A percentile compares a stretch with the other conserved stretches of the same genome.
These are phyloP conservation scores for Agonopterix alstromeriana DNA, from an alignment of 2,888 invertebrate genomes.

Conservation along the genomic window DNA sequence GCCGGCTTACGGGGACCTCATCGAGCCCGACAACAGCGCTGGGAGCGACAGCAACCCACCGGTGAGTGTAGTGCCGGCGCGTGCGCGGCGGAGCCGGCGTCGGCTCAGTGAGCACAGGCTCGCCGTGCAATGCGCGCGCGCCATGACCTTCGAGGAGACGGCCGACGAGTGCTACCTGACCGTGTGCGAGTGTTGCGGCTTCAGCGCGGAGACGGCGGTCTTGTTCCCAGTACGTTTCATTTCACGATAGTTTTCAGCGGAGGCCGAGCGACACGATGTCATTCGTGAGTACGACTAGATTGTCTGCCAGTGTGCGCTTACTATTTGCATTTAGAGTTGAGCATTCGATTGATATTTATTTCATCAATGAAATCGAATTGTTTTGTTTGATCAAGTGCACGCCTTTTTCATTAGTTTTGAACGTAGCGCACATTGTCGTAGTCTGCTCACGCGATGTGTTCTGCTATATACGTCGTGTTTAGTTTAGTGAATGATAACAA, in stretches of 20 bases:
- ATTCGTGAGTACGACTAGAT: constrained; percentile 64
- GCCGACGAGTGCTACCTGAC: constrained; percentile 67
- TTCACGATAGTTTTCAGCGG: constrained; percentile 67
- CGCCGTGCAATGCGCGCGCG: constrained; percentile 69
- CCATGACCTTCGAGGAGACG: constrained; percentile 71
- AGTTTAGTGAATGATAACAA: too few relatives aligned
- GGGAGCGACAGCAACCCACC: constrained; percentile 49
- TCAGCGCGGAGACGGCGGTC: constrained; percentile 69
- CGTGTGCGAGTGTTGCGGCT: constrained; percentile 75
- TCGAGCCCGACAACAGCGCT: constrained; percentile 54
- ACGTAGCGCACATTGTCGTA: too few relatives aligned
- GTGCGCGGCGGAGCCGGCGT: constrained; percentile 17
- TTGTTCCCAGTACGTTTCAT: constrained; percentile 70
- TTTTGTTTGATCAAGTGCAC: constrained; percentile 41
- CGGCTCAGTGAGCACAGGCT: constrained; percentile 44
- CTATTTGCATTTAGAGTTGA: constrained; percentile 17
- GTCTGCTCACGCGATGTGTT: too few relatives aligned
- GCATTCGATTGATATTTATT: background rate
- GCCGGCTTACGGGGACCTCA: constrained; percentile 74
- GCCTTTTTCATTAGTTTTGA: constrained; percentile 1
- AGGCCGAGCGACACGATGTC: constrained; percentile 52
- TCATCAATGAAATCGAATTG: background rate
- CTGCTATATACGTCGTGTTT: too few relatives aligned
- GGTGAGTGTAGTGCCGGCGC: constrained; percentile 17
- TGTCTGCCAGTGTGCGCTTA: constrained; percentile 44